These are phyloP conservation scores for Chloropsis cyanopogon DNA, from an alignment of 2,113 vertebrate species.

Conservation along the genomic window DNA sequence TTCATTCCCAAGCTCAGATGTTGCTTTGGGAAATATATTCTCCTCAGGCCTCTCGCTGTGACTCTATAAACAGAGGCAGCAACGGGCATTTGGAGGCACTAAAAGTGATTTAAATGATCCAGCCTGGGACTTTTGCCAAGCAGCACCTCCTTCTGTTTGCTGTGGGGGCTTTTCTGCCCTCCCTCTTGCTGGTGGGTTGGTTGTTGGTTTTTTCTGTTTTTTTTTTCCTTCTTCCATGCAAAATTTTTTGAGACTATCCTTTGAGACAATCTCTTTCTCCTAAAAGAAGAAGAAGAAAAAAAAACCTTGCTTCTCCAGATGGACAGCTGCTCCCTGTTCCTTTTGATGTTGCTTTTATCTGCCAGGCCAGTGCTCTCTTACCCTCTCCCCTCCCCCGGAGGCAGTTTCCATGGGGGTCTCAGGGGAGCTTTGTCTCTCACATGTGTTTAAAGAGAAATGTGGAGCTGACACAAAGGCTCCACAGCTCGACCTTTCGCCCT, in stretches of 20 bases:
- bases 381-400: conserved; percentile 58
- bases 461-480: conserved; percentile 69
- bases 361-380: conserved; percentile 54
- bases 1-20: conserved; percentile 52
- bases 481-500: conserved; percentile 64
- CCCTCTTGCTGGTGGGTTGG: background rate
- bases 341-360: conserved; percentile 71
- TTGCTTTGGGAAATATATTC: conserved; percentile 66
- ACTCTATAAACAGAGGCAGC: conserved; percentile 66
- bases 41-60: conserved; percentile 59
- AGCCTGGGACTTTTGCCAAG: conserved; percentile 64
- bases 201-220: background rate
- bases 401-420: conserved; percentile 66
- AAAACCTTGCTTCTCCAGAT: conserved; percentile 48
- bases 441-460: conserved; percentile 69
- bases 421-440: conserved; percentile 68
- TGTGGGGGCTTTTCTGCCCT: conserved; percentile 18
- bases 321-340: conserved; percentile 62
- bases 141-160: conserved; percentile 71
- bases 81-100: conserved; percentile 63
- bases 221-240: background rate
- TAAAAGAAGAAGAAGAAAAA: conserved; percentile 11
- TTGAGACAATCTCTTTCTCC: conserved; percentile 43
- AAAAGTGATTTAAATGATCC: conserved; percentile 72
- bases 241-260: conserved; percentile 39